Percentiles rank a stretch among this genome's conserved stretches.
phyloP scores from a whole-genome alignment of 2,113 vertebrate species.

The Irena cyanogastra region DNA sequence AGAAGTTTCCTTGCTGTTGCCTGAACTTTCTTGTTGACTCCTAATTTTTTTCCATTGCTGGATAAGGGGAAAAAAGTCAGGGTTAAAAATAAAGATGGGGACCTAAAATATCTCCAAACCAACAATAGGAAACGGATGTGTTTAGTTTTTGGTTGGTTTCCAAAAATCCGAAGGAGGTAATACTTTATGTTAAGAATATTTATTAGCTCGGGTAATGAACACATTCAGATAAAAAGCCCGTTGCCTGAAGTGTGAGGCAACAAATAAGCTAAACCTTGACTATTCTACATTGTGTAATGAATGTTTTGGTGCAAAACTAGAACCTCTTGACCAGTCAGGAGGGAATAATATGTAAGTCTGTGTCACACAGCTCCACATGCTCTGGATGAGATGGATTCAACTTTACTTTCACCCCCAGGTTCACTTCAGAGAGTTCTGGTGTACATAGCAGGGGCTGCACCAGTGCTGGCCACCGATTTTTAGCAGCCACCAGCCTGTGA shows the following conservation, averaged over 20 bases:
- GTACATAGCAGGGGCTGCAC: neutral
- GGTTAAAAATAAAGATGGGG: slow-evolving; percentile 31
- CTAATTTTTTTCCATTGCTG: neutral
- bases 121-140: slow-evolving; percentile 28
- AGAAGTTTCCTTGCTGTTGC: neutral
- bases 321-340: neutral
- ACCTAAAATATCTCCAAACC: slow-evolving; percentile 23
- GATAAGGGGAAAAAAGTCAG: neutral
- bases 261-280: neutral
- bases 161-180: slow-evolving; percentile 2
- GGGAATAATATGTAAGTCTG: neutral
- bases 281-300: neutral
- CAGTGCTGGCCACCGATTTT: rapidly evolving
- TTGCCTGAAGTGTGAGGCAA: neutral
- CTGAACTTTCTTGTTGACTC: neutral
- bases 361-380: rapidly evolving
- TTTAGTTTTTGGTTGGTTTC: slow-evolving; percentile 28
- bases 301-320: neutral
- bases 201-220: neutral
- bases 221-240: neutral
- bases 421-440: neutral
- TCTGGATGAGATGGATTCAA: neutral
- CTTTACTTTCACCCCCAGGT: neutral
- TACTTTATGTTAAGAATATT: slow-evolving; percentile 38
- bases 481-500: neutral